These are phyloP conservation scores for Pungitius pungitius DNA, from an alignment of 2,113 vertebrate species.

Conservation along the genomic window DNA sequence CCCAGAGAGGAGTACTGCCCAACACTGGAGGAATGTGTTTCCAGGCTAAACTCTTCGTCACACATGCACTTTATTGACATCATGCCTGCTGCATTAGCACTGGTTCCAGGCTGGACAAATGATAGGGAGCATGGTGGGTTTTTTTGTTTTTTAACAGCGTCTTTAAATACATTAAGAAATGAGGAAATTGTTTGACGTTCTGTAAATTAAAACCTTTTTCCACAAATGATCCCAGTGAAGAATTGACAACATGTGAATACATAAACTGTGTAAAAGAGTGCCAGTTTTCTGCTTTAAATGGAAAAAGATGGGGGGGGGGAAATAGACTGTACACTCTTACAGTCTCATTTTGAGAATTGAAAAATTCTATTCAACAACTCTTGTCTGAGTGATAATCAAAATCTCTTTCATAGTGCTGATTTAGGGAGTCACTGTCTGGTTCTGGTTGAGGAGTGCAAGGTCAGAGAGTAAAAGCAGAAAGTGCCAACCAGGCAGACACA, in stretches of 20 bases:
- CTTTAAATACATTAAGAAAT: not conserved
- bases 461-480: too few species aligned
- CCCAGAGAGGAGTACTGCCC: slow-evolving; percentile 15
- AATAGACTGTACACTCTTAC: not conserved
- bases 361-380: not conserved
- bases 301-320: not conserved
- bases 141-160: not conserved
- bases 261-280: not conserved
- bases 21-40: slow-evolving; percentile 28
- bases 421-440: too few species aligned
- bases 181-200: not conserved
- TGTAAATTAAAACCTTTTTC: not conserved
- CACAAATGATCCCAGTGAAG: not conserved
- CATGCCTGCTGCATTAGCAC: slow-evolving; percentile 67
- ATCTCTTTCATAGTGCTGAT: too few species aligned
- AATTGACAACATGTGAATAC: not conserved
- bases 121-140: not conserved
- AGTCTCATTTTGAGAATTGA: not conserved
- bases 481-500: too few species aligned
- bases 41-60: slow-evolving; percentile 14
- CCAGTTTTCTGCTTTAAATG: not conserved
- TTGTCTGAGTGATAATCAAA: too few species aligned
- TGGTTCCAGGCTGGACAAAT: slow-evolving; percentile 18
- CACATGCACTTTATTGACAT: slow-evolving; percentile 70
- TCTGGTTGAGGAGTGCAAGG: too few species aligned